These are phyloP conservation scores for Scomber colias DNA, from an alignment of 2,113 vertebrate species.

Conservation along the genomic window DNA sequence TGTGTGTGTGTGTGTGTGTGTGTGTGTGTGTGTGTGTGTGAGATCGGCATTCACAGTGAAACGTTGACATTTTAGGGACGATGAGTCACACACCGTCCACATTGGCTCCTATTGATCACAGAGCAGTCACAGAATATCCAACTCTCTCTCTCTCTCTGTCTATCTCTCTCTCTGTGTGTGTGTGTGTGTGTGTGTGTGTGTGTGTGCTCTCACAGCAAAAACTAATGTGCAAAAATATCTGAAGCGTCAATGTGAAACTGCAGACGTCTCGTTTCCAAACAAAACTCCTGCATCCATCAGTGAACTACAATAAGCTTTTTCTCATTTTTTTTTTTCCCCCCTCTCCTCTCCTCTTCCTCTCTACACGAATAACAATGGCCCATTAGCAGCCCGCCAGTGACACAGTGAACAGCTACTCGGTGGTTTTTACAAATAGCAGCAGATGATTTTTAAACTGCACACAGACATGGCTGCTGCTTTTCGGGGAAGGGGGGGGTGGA, in stretches of 20 bases:
- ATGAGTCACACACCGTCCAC: not conserved
- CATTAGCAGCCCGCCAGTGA: constrained; percentile 32
- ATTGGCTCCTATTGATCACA: not conserved
- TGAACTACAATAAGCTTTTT: not conserved
- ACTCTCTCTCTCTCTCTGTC: not conserved
- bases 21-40: not conserved
- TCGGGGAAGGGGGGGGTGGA: not conserved
- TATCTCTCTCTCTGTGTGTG: too few relatives aligned
- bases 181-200: too few relatives aligned
- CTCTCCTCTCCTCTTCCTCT: too few relatives aligned
- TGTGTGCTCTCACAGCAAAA: not conserved
- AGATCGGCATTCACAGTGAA: not conserved
- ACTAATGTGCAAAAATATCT: constrained; percentile 14
- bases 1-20: not conserved
- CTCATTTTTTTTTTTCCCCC: too few relatives aligned
- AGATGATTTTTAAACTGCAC: constrained; percentile 23
- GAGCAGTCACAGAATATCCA: not conserved
- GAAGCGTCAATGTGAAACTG: not conserved
- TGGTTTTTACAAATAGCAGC: constrained; percentile 31
- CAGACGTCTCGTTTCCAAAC: not conserved
- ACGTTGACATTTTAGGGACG: constrained; percentile 13
- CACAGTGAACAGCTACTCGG: not conserved
- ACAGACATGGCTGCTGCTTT: constrained; percentile 16
- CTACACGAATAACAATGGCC: constrained; percentile 19
- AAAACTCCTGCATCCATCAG: constrained; percentile 13